Base-by-base conservation (phyloP, 2,113 vertebrate genomes). In the Rostratula benghalensis region DNA sequence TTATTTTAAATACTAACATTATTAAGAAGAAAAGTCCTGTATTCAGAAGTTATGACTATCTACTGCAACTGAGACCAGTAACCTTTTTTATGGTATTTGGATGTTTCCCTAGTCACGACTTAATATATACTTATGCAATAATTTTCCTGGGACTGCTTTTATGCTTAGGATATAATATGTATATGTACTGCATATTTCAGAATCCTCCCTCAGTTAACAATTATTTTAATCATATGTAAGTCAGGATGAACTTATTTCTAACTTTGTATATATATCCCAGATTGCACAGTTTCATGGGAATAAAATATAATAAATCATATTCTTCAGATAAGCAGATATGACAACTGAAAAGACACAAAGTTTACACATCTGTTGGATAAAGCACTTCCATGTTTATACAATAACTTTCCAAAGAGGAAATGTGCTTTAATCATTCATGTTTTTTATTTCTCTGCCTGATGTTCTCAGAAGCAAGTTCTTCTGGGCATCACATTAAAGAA, bases 361-460 rank as follows among this genome's bases (percentile, higher is more conserved):
- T 86, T 94, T 96, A 69, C 54, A 83, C 91, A 96, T 96, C 77
- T 95, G 94, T n/a, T 94, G 77, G 46, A 84, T 94, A 87, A 97
- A 97, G 33, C 28, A 74, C 65, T 96, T 94, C 80, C 77, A 95
- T 91, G 87, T 95, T 96, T 96, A 89, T 94, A 89, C 35, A 92
- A 76, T 73, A 87, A 91, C 15, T 80, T 95, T 95, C 86, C 57
- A 92, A 81, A 85, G 59, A 91, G 93, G 94, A 96, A 95, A 95
- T 87, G 81, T 84, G 75, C 73, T 96, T 97, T 96, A 95, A 95
- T 97, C 87, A 68, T 57, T 94, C 59, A 75, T 75, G 73, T 7
- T 61, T 95, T 96, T 93, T 71, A 92, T 95, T 91, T 90, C 56
- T 70, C 28, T 94, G 75, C 59, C 80, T 90, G 65, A 48, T 76